Base-by-base conservation (phyloP, 2,888 invertebrate genomes). In the Latrodectus hesperus region DNA sequence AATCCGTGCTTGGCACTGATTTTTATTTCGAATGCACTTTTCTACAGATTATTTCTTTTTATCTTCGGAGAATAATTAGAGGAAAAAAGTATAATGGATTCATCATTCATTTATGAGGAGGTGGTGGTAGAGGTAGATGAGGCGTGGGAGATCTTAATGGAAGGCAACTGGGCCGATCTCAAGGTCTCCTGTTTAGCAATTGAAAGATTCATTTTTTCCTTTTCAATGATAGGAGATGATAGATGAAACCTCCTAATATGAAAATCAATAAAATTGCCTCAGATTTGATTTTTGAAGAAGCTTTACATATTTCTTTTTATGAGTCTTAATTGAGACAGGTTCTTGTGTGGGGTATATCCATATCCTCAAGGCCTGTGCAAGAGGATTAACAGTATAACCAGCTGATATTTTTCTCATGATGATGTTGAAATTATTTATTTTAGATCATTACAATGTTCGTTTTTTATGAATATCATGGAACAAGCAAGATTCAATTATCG, bases 241-340 rank as follows among this genome's bases (percentile, higher is more conserved):
- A 70, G 68, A 82, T 75, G 75, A 75, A 82, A 68, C 75, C 75
- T 75, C 75, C 53, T 82, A 75, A 82, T 82, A 70, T 75, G 82
- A 82, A 82, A 82, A 82, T 82, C 82, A 67, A 82, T 82, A 70
- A 70, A 82, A 68, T 68, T 82, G 55, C 65, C 55, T 22, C 68
- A 55, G 17, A n/a, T 68, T 38, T 55, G 55, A 82, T 75, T 60
- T 60, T 70, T 75, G 70, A 70, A 14, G 70, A 53, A 73, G 52
- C 65, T 51, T 81, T 72, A 80, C 72, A 80, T 51, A 38, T 60
- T 49, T 80, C 72, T 71, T 80, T 72, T 80, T 72, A 80, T 80
- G 38, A 14, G 17, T 14, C 60, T 80, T 80, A 72, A 65, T 80
- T 72, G 80, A 64, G 64, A 80, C 51, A 51, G 78, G 17, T 55